Evolutionary conservation across 2,113 vertebrate species (phyloP), one percentile per base, ranked within the genome.

Genomic region (Chloropsis hardwickii): DNA sequence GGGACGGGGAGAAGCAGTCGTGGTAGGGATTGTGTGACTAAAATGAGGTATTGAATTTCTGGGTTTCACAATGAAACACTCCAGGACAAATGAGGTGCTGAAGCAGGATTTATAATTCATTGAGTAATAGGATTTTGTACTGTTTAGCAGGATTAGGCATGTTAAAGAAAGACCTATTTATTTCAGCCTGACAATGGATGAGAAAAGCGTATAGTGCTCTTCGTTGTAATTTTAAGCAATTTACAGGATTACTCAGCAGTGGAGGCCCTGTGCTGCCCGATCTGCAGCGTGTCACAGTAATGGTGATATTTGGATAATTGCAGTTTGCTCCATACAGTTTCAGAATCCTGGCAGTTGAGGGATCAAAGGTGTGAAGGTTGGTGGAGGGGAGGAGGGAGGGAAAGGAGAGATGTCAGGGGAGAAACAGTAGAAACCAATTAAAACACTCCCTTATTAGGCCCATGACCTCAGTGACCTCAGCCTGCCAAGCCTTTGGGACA

Each of bases 71-170:
- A 87, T 96, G 94, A 94, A 96, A 92, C 93, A 89, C 90, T 96
- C 95, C 96, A 88, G 82, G 93, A 96, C 94, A 96, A 97, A 97
- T 94, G 96, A 97, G 93, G 97, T 97, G 96, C 96, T 90, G 95
- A 97, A 97, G 96, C 94, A 95, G 97, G 98, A 97, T 98, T 98
- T 98, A 98, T 97, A 98, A 98, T 98, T 98, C 98, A 98, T 98
- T 97, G 96, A 96, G 97, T 98, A 98, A 98, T 98, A 98, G 98
- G 98, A 98, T 98, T 98, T 98, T 97, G 97, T 97, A 98, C 98
- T 98, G 98, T 98, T 99, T 98, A 98, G 98, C 95, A 95, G 97
- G 98, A 98, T 98, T 98, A 99, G 93, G 95, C 97, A 96, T 98
- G 97, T 98, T 98, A 98, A 95, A 98, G 98, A 98, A 98, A 98